Base-by-base conservation (phyloP, 2,888 invertebrate species). In the Gibbula magus region DNA sequence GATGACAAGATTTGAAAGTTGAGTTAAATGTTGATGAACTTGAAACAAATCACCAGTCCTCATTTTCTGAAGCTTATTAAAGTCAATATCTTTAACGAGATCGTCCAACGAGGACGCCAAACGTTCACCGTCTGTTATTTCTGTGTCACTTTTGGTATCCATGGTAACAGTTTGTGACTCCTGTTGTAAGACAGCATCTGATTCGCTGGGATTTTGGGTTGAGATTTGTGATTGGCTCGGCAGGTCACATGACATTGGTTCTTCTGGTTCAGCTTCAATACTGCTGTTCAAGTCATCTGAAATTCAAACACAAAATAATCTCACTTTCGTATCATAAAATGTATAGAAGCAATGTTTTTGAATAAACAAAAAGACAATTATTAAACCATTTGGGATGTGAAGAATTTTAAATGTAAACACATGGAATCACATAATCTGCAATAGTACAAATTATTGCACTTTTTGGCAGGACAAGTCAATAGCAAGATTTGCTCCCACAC, bases 1-100 rank as follows among this genome's bases (percentile, higher is more conserved):
- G 13, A 86, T 82, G n/a, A 85, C 84, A 70, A 79, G 76, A 67
- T 79, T 81, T 25, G 83, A 78, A 20, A 85, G 67, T 20, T 25
- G 66, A n/a, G 82, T 78, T 16, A 84, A 61, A n/a, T 83, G 81
- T 66, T 85, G 83, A 51, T 85, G 86, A 25, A 86, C 70, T 16
- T 82, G 81, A 56, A 85, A 84, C 20, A 86, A 70, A 20, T 85
- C 83, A 13, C 53, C 53, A 10, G 81, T 83, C 22, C 75, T 83
- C 45, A 84, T 25, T 1, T 78, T 25, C 35, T 80, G 77, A 54
- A 86, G 66, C 25, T 53, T 74, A 16, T 80, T 61, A 54, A 10
- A 25, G 22, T 73, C 77, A 53, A 67, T 45, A 20, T 70, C 35
- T 51, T 83, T 76, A 18, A 75, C 77, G 8, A 84, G 51, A 16